Conservation (phyloP, 2,888 invertebrate species). For the Eilema caniola region DNA sequence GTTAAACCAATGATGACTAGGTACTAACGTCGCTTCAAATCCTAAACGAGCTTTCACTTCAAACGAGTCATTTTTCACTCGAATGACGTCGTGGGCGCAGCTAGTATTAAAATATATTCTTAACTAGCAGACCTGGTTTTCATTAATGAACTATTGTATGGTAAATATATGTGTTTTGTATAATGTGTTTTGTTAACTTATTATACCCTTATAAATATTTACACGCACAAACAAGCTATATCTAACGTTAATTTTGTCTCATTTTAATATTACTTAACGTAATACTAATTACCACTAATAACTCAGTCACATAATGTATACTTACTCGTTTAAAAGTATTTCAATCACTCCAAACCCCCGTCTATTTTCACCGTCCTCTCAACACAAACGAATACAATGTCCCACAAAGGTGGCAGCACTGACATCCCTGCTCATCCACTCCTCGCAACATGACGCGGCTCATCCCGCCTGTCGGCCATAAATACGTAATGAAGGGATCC, state of each 20-base stretch:
- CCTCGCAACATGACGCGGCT: constrained; percentile 52
- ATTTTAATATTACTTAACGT: no score
- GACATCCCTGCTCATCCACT: constrained; percentile 48
- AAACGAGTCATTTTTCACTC: background rate
- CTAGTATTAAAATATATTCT: background rate
- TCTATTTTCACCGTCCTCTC: constrained; percentile 24
- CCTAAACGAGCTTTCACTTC: background rate
- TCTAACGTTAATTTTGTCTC: background rate
- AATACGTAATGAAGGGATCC: constrained; percentile 67
- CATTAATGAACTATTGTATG: background rate
- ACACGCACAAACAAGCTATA: background rate
- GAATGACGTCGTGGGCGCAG: background rate
- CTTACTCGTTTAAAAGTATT: constrained; percentile 1
- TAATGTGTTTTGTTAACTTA: no score
- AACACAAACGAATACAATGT: constrained; percentile 34
- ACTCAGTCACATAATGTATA: background rate
- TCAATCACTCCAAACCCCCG: constrained; percentile 13
- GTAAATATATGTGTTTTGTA: background rate
- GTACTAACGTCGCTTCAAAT: background rate
- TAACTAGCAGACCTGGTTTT: background rate
- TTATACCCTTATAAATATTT: no score
- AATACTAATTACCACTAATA: background rate
- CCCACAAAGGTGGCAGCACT: constrained; percentile 45
- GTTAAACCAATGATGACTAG: no score
- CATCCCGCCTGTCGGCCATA: constrained; percentile 60